Percentiles rank a stretch among this genome's conserved stretches.
Evolutionary conservation across 2,797 vertebrate genomes (phyloP).

Genomic region (Loris lydekkerianus): DNA sequence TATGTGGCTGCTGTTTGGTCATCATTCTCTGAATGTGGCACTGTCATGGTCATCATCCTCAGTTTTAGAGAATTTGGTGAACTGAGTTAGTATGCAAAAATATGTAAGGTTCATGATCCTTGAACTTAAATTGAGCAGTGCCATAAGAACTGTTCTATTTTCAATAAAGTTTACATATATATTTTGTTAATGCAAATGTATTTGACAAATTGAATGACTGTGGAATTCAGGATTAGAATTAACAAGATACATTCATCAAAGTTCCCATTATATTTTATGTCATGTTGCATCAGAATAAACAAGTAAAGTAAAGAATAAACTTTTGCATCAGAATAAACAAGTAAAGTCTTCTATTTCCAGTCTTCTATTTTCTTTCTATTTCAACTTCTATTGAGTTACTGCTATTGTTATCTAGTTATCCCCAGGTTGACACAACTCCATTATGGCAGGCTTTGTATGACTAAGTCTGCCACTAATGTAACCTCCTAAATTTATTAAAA

Average conservation of each 20-base stretch:
- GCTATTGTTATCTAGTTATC: conserved; percentile 35
- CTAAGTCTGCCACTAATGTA: conserved; percentile 59
- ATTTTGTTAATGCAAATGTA: background rate
- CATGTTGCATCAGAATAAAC: background rate
- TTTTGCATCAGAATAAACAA: background rate
- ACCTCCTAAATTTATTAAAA: conserved; percentile 77
- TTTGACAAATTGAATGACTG: background rate
- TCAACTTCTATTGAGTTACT: background rate
- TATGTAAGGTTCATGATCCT: background rate
- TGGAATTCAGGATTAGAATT: conserved; percentile 5
- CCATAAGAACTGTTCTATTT: background rate
- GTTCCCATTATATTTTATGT: background rate
- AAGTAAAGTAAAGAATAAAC: too few species aligned
- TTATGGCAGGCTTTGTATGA: conserved; percentile 55
- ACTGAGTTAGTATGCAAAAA: background rate
- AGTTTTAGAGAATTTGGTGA: background rate
- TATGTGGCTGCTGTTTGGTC: background rate
- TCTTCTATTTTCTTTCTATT: too few species aligned
- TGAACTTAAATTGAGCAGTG: background rate
- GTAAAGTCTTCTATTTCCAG: conserved; percentile 48
- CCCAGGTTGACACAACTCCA: conserved; percentile 47
- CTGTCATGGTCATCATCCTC: background rate
- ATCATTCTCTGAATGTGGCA: background rate
- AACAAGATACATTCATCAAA: conserved; percentile 14
- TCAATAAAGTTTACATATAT: conserved; percentile 44